These are phyloP conservation scores for Ardeotis arabs DNA, from an alignment of 2,113 vertebrate species.

Conservation along the genomic window DNA sequence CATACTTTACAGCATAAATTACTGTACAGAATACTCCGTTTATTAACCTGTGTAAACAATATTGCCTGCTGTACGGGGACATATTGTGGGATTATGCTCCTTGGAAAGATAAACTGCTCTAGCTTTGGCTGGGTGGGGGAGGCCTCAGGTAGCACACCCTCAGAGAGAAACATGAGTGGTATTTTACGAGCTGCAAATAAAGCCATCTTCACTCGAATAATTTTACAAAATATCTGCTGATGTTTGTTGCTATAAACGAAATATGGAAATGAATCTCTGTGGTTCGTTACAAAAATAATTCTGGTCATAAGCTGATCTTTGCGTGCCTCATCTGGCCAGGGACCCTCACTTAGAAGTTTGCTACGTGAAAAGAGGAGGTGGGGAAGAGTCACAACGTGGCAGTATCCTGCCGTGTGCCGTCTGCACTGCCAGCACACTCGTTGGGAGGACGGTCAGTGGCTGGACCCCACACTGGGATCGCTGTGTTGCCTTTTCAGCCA, in stretches of 20 bases:
- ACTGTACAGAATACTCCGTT: conserved; percentile 49
- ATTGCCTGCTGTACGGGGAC: conserved; percentile 21
- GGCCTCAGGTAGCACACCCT: background rate
- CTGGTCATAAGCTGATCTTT: background rate
- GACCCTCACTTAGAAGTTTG: accelerated
- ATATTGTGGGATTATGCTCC: background rate
- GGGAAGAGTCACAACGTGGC: accelerated
- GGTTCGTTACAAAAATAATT: background rate
- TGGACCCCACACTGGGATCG: background rate
- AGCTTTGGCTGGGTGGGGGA: background rate
- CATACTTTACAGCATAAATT: conserved; percentile 71
- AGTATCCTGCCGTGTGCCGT: accelerated
- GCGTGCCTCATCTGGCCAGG: background rate
- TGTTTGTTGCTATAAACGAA: background rate
- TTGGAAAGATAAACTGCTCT: background rate
- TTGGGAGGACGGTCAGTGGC: background rate
- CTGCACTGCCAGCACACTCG: accelerated
- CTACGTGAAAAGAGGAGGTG: background rate
- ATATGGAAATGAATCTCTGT: background rate
- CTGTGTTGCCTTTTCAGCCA: background rate
- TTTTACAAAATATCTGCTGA: background rate
- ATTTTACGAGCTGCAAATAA: background rate
- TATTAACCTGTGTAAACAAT: conserved; percentile 42
- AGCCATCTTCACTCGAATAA: background rate
- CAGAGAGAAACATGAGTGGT: background rate